phyloP scores from a whole-genome alignment of 2,113 vertebrate species.

The Saguinus midas region DNA sequence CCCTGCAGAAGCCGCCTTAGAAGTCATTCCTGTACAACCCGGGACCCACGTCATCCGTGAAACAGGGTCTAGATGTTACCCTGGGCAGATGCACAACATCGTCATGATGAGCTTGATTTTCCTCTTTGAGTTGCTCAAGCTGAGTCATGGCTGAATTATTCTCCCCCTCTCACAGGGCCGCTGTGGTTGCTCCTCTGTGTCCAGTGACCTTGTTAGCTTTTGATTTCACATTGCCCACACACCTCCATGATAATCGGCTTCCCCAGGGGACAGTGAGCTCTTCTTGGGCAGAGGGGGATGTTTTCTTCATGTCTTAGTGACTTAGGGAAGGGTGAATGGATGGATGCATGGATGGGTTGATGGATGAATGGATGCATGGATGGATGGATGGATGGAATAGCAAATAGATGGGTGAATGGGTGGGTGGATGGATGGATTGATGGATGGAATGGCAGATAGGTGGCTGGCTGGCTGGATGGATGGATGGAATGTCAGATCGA shows the following conservation, averaged over 20 bases:
- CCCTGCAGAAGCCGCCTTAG: rapidly evolving
- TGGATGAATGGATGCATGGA: rapidly evolving
- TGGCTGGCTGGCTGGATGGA: too few relatives aligned
- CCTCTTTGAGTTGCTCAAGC: too few relatives aligned
- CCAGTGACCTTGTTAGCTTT: rapidly evolving
- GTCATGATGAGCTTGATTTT: rapidly evolving
- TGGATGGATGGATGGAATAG: not conserved
- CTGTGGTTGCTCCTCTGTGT: rapidly evolving
- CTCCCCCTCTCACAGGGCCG: too few relatives aligned
- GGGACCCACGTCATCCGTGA: too few relatives aligned
- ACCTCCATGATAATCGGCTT: rapidly evolving
- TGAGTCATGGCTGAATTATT: rapidly evolving
- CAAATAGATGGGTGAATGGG: too few relatives aligned
- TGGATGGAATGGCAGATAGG: not conserved
- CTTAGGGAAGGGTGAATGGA: not conserved
- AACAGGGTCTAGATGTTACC: rapidly evolving
- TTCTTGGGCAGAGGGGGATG: too few relatives aligned
- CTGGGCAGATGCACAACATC: rapidly evolving
- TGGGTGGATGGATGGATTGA: not conserved
- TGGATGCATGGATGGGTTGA: not conserved
- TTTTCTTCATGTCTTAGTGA: not conserved
- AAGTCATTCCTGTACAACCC: not conserved
- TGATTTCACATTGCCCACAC: rapidly evolving
- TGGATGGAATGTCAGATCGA: too few relatives aligned
- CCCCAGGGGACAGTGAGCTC: rapidly evolving